Base-by-base conservation (phyloP, 2,113 vertebrate genomes). In the Danionella cerebrum region DNA sequence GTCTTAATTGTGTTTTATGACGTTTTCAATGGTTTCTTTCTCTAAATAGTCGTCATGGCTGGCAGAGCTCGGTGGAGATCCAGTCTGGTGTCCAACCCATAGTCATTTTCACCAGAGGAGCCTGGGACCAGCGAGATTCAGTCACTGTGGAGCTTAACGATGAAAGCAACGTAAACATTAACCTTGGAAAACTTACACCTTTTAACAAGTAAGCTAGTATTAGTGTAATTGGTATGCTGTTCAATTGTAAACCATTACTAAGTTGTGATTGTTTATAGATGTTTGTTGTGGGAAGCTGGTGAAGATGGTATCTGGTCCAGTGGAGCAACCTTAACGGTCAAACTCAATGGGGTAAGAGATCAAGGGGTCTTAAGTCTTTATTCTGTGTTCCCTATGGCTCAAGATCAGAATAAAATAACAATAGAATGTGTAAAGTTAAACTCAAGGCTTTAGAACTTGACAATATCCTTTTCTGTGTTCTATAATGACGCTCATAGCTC, bases 271-370 rank as follows among this genome's bases (percentile, higher is more conserved):
- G 29, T 6, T 33, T 8, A n/a, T 42, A 89, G 87, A 63, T 90
- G 86, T 39, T 58, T 89, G 62, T 84, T 80, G 2, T 89, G 86
- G 88, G 88, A 90, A 69, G 79, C 80, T 60, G 80, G 85, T 84
- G 85, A 88, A 18, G 86, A 87, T 70, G 84, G 84, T 42, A 71
- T 77, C 0, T 86, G 87, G 86, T 81, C 74, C 1, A 64, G 79
- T 19, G 57, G 67, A 0, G 81, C 83, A 36, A 84, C 71, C 2
- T 67, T 90, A 48, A 78, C 67, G 12, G 53, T 87, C 14, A 54
- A 60, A 13, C 33, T 88, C 70, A 82, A 80, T 57, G 80, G 78
- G 77, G 84, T 80, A 53, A 59, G 57, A 76, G 78, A 7, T 33
- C 5, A 10, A 14, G 4, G 4, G 1, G 19, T 33, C 29, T 33